These are phyloP conservation scores for Hestina assimilis DNA, from an alignment of 1,140 invertebrate species.

Conservation along the genomic window DNA sequence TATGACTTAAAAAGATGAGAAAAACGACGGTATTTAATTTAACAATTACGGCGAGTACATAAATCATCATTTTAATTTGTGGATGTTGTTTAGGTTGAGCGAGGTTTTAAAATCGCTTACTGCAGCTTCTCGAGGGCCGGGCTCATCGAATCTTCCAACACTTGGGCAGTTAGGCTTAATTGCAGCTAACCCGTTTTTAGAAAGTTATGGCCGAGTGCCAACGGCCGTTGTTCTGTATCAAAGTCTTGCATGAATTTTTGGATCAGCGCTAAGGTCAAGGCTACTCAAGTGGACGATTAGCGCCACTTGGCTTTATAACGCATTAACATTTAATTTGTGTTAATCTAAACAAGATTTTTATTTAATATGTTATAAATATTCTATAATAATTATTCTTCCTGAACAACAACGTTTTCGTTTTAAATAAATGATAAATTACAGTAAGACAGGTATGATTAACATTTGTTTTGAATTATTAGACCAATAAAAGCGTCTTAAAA, in stretches of 20 bases:
- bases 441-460: too few species aligned
- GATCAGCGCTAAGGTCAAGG: constrained; percentile 55
- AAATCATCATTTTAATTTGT: constrained; percentile 37
- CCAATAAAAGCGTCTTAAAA: neutral
- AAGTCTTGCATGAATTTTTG: constrained; percentile 52
- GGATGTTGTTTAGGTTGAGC: constrained; percentile 22
- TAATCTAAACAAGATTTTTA: neutral
- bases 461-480: too few species aligned
- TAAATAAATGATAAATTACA: neutral
- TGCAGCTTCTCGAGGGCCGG: constrained; percentile 34
- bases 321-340: constrained; percentile 3
- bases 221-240: constrained; percentile 50
- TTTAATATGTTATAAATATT: neutral
- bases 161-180: constrained; percentile 47
- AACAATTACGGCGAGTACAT: constrained; percentile 30
- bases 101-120: constrained; percentile 46
- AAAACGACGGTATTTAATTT: constrained; percentile 18
- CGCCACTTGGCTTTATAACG: constrained; percentile 8
- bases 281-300: constrained; percentile 42
- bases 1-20: neutral
- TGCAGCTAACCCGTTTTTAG: constrained; percentile 63
- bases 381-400: neutral
- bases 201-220: constrained; percentile 64
- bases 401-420: too few species aligned
- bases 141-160: constrained; percentile 27